These are phyloP conservation scores for Pediacus dermestoides DNA, from an alignment of 2,888 invertebrate species.

Conservation along the genomic window DNA sequence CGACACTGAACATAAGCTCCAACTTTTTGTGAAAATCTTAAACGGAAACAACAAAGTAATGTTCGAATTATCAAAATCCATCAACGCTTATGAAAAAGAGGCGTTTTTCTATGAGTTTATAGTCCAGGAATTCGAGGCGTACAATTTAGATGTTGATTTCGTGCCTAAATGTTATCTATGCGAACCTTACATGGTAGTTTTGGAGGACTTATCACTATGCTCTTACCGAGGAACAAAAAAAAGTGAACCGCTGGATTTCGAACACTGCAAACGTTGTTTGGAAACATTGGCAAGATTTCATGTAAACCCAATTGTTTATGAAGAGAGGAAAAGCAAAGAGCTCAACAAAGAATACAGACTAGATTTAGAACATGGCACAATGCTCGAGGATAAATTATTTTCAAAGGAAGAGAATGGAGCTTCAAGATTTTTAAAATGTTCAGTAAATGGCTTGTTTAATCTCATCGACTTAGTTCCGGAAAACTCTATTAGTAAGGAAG, in stretches of 20 bases:
- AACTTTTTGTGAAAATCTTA: conserved; percentile 34
- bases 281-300: conserved; percentile 54
- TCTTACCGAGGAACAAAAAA: conserved; percentile 28
- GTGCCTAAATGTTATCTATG: conserved; percentile 34
- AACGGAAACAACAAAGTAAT: conserved; percentile 26
- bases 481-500: conserved; percentile 18
- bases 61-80: conserved; percentile 25
- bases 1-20: conserved; percentile 10
- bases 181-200: conserved; percentile 30
- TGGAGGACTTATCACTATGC: conserved; percentile 34
- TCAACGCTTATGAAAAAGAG: conserved; percentile 38
- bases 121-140: conserved; percentile 26
- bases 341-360: conserved; percentile 25
- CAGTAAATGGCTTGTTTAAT: conserved; percentile 29
- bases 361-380: conserved; percentile 23
- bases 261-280: conserved; percentile 52
- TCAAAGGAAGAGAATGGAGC: conserved; percentile 21
- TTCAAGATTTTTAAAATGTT: conserved; percentile 25
- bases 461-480: conserved; percentile 31
- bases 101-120: conserved; percentile 34
- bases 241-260: conserved; percentile 48
- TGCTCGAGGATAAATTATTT: conserved; percentile 31
- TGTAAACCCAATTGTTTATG: conserved; percentile 52
- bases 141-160: conserved; percentile 30
- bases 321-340: conserved; percentile 41